These are phyloP conservation scores for Laticauda colubrina DNA, from an alignment of 2,113 vertebrate species.

Conservation along the genomic window DNA sequence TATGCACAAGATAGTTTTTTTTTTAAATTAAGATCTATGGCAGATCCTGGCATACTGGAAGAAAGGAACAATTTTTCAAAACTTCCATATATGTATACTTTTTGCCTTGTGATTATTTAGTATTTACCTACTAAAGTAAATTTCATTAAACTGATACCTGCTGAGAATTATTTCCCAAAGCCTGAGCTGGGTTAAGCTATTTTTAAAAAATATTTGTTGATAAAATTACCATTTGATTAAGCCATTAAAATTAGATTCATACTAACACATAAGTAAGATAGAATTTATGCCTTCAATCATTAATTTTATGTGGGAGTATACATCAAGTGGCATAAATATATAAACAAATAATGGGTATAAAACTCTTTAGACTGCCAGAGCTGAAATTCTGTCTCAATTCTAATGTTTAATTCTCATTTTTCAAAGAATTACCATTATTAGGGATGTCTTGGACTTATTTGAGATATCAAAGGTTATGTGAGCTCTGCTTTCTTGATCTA, in stretches of 20 bases:
- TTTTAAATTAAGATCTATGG: not conserved
- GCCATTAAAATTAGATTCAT: not conserved
- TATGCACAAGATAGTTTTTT: not conserved
- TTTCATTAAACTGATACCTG: not conserved
- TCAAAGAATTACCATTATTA: not conserved
- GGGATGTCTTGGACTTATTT: not conserved
- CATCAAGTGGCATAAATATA: not conserved
- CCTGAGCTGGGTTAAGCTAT: not conserved
- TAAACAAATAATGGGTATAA: not conserved
- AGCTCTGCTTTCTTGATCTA: not conserved
- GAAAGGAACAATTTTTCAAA: not conserved
- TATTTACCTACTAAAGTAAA: not conserved
- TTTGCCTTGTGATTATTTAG: not conserved
- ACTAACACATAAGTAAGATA: not conserved
- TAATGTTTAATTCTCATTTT: not conserved
- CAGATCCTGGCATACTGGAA: not conserved
- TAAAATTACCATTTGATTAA: not conserved
- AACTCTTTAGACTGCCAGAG: not conserved
- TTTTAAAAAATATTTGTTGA: not conserved
- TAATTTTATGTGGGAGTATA: not conserved
- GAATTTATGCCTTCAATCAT: not conserved
- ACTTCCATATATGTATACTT: not conserved
- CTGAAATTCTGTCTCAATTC: not conserved
- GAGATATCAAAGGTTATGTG: not conserved
- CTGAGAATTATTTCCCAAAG: not conserved